These are phyloP conservation scores for Porites lobata DNA, from an alignment of 92 coral and sea anemone species.

Conservation along the genomic window DNA sequence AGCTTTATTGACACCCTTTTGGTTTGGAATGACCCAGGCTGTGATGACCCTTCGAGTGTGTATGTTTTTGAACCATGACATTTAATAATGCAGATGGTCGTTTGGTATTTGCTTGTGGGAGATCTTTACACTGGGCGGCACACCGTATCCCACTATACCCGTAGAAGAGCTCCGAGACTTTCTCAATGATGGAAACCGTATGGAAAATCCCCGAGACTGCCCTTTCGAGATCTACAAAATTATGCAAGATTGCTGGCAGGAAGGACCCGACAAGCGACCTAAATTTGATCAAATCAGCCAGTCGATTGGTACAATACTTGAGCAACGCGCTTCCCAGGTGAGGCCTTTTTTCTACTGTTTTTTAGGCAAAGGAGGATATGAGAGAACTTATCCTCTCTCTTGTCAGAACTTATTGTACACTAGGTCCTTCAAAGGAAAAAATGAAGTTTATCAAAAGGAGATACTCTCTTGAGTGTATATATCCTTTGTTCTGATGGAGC, in stretches of 20 bases:
- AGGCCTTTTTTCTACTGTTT: background rate
- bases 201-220: constrained; percentile 87
- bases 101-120: constrained; percentile 57
- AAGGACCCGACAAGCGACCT: constrained; percentile 77
- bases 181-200: constrained; percentile 84
- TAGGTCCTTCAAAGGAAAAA: no score
- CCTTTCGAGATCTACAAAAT: constrained; percentile 87
- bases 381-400: no score
- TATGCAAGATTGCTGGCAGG: constrained; percentile 94
- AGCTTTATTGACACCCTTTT: no score
- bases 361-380: no score
- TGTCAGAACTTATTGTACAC: no score
- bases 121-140: constrained; percentile 91
- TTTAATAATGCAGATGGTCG: no score
- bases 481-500: no score
- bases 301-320: constrained; percentile 79
- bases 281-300: constrained; percentile 69
- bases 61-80: no score
- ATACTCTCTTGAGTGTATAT: no score
- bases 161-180: constrained; percentile 79
- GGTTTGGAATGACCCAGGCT: no score
- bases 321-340: constrained; percentile 83
- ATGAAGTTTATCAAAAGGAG: no score
- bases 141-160: constrained; percentile 88
- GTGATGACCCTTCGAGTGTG: no score